These are phyloP conservation scores for Coptotermes formosanus DNA, from an alignment of 1,140 invertebrate species.

Conservation along the genomic window DNA sequence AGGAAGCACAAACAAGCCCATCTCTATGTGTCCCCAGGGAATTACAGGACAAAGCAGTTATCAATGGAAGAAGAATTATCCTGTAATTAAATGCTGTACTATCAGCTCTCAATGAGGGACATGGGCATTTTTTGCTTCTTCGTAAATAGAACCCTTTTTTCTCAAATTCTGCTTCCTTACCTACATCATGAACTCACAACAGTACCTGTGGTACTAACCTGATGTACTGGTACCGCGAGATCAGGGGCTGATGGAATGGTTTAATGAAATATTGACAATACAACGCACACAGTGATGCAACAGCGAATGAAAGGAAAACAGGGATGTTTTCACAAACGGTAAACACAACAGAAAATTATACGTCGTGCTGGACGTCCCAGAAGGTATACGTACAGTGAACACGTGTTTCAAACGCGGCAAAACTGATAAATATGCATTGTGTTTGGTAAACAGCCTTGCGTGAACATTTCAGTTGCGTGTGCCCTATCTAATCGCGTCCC, in stretches of 20 bases:
- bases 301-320: neutral
- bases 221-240: neutral
- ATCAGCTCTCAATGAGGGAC: neutral
- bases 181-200: neutral
- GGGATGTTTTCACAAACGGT: neutral
- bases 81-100: neutral
- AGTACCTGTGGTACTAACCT: neutral
- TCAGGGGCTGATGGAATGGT: neutral
- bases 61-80: neutral
- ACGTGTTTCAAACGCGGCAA: neutral
- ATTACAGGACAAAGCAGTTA: neutral
- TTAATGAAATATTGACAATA: constrained; percentile 18
- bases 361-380: neutral
- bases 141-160: neutral
- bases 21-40: neutral
- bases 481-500: too few relatives aligned
- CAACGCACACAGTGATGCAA: neutral
- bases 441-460: too few relatives aligned
- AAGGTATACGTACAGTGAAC: neutral
- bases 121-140: neutral
- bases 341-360: neutral
- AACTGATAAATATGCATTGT: too few relatives aligned
- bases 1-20: neutral
- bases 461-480: too few relatives aligned
- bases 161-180: neutral